Evolutionary conservation across 2,113 vertebrate genomes (phyloP).

Genomic region (Microtus pennsylvanicus): DNA sequence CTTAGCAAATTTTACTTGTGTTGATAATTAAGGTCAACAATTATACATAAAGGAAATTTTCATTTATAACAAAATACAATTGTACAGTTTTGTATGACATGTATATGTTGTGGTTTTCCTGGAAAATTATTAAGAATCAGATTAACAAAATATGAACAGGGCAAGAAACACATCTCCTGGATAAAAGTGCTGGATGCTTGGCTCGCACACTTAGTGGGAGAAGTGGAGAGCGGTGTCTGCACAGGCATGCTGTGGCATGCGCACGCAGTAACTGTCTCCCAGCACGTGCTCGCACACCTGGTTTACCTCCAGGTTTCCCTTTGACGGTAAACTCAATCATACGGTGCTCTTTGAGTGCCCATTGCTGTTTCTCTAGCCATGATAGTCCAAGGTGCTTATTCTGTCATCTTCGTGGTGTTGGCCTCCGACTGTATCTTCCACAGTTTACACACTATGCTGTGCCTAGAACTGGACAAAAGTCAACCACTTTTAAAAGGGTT

Average conservation of each 20-base stretch:
- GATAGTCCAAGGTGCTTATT: neutral
- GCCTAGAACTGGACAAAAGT: neutral
- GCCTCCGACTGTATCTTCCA: neutral
- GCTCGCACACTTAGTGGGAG: neutral
- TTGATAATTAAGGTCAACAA: constrained; percentile 37
- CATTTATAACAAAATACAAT: constrained; percentile 8
- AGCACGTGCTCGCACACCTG: neutral
- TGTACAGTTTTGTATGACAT: constrained; percentile 19
- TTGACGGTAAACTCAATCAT: neutral
- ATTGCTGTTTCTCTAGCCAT: constrained; percentile 2
- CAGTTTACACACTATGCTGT: neutral
- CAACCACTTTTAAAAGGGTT: neutral
- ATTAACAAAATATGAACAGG: neutral
- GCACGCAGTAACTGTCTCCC: neutral
- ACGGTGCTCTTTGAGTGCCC: neutral
- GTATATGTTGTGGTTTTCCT: constrained; percentile 1
- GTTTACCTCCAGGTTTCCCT: neutral
- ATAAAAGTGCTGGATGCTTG: neutral
- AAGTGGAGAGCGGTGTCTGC: neutral
- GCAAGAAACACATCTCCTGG: neutral
- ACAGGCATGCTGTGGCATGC: too few species aligned
- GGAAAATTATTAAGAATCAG: constrained; percentile 39
- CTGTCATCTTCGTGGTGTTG: neutral
- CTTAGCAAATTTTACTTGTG: constrained; percentile 8
- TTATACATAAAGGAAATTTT: constrained; percentile 18